These are phyloP conservation scores for Ceratosolen solmsi DNA, from an alignment of 1,140 invertebrate genomes.

Conservation along the genomic window DNA sequence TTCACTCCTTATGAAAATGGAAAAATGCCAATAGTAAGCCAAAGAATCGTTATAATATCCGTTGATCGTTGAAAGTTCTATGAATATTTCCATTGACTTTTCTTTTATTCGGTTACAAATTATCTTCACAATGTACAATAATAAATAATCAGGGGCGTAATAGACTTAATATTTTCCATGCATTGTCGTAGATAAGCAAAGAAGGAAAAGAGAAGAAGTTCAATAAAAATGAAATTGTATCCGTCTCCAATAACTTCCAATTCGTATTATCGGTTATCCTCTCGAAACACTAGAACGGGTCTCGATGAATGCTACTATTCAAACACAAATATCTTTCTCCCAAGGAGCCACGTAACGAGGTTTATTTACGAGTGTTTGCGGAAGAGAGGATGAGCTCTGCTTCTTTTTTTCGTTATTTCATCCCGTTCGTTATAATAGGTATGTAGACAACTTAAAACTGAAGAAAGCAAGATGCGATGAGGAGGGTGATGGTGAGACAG, in stretches of 20 bases:
- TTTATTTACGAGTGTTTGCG: constrained; percentile 46
- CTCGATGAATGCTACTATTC: background rate
- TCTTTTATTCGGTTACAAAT: background rate
- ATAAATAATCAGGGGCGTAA: background rate
- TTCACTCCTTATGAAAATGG: background rate
- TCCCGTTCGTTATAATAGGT: constrained; percentile 15
- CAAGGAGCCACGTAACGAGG: constrained; percentile 16
- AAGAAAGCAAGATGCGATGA: constrained; percentile 19
- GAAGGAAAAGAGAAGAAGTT: background rate
- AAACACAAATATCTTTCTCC: constrained; percentile 22
- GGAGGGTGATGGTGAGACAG: too few relatives aligned
- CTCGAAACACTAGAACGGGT: background rate
- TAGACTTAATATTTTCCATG: background rate
- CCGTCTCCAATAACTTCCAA: background rate
- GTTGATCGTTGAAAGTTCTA: background rate
- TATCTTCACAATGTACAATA: too few relatives aligned
- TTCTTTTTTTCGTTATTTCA: background rate
- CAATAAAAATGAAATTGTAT: background rate
- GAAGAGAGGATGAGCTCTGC: constrained; percentile 6
- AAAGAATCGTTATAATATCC: background rate
- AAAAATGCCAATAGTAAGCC: background rate
- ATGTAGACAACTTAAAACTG: constrained; percentile 2
- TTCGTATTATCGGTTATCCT: background rate
- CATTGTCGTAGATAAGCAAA: background rate
- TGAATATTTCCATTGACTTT: background rate